Evolutionary conservation across 2,888 invertebrate species (phyloP), one percentile per base, ranked within the genome.

Genomic region (Cephus rjabovi): DNA sequence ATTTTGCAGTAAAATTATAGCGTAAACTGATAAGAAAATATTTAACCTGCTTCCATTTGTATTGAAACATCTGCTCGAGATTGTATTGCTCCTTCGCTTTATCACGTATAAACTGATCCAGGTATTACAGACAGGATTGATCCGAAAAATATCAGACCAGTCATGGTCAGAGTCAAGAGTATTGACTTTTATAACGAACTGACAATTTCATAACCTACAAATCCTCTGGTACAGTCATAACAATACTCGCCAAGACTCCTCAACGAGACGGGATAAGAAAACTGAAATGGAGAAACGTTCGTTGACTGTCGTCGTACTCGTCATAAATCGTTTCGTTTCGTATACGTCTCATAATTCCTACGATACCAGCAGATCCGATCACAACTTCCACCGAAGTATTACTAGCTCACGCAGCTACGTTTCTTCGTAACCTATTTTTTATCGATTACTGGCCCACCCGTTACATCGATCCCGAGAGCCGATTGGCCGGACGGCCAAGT

Each of bases 11-110:
- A 15, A 15, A 40, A 15, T 40, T 1, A 40, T 40, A 40, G 40
- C 15, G 40, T 40, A 15, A 15, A 40, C 6, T 40, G 40, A 40
- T 40, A 40, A 40, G 15, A 40, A 23, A 15, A 40, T 23, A 23
- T 56, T 56, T 56, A 9, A 23, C 23, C 40, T 12, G 9, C 31
- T 34, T 71, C 11, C 71, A 23, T 71, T 30, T 12, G 71, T 31
- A 33, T 71, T 1, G 77, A 78, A 81, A 82, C 83, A 81, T 81
- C 82, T 83, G 84, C 83, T 82, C 82, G 82, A 80, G 12, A 35
- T 83, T 12, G 9, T 11, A 12, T 84, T 81, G 82, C 83, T 83
- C 82, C 74, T 12, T 37, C 23, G n/a, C 23, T 31, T 12, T 68
- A 70, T 75, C 6, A 34, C 74, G 11, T 74, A 74, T 30, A 30